Conservation (phyloP, 2,888 invertebrate species). For the Anarsia innoxiella region DNA sequence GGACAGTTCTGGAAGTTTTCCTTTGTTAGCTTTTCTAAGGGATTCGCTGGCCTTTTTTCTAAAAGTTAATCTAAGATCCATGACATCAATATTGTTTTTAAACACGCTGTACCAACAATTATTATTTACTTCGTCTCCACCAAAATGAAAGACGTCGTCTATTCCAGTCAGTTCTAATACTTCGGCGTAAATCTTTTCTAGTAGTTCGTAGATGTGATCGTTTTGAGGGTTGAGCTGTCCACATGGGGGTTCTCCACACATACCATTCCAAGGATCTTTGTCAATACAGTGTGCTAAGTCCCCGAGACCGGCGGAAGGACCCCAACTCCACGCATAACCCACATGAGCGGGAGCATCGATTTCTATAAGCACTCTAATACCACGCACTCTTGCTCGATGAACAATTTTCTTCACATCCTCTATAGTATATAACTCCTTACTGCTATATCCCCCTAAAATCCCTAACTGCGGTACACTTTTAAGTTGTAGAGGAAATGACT, state of each 20-base stretch:
- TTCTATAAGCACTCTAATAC: conserved; percentile 90
- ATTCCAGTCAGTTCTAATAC: conserved; percentile 83
- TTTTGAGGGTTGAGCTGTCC: conserved; percentile 90
- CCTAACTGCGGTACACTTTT: conserved; percentile 85
- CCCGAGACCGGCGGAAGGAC: conserved; percentile 83
- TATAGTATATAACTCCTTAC: conserved; percentile 82
- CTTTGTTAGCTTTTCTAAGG: conserved; percentile 77
- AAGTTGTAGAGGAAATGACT: conserved; percentile 91
- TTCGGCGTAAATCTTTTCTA: conserved; percentile 84
- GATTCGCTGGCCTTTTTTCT: conserved; percentile 78
- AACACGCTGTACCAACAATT: conserved; percentile 84
- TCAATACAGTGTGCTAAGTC: conserved; percentile 88
- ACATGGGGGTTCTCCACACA: conserved; percentile 90
- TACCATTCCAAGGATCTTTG: conserved; percentile 85
- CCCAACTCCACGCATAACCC: conserved; percentile 91
- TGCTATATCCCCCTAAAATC: conserved; percentile 89
- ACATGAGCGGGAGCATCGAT: conserved; percentile 94
- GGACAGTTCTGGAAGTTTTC: conserved; percentile 71
- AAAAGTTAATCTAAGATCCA: conserved; percentile 86
- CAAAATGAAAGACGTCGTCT: conserved; percentile 87
- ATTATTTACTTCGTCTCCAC: conserved; percentile 87
- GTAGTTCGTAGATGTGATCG: conserved; percentile 81
- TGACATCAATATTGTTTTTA: conserved; percentile 48
- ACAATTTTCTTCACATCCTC: conserved; percentile 83
- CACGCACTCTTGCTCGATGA: conserved; percentile 84